phyloP scores from a whole-genome alignment of 2,888 invertebrate species.

The Latheticus oryzae region DNA sequence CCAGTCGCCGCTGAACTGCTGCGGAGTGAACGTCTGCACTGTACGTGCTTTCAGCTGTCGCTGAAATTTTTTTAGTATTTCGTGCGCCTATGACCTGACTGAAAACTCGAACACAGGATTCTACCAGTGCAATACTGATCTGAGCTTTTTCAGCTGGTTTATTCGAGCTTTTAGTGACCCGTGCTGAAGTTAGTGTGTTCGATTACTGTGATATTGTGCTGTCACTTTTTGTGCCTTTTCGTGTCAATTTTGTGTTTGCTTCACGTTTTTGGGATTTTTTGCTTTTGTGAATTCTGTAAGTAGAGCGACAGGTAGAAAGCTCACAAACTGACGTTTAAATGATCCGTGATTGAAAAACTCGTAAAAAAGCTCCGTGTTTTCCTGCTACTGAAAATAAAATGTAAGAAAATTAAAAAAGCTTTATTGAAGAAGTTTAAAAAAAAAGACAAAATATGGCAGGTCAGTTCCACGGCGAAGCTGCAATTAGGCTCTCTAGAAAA shows the following conservation, averaged over 20 bases:
- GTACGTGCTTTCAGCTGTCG: constrained; percentile 39
- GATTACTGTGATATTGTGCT: constrained; percentile 35
- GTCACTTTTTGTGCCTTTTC: constrained; percentile 33
- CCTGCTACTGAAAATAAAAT: no score
- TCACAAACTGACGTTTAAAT: constrained; percentile 33
- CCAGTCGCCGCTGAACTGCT: constrained; percentile 53
- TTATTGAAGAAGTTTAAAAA: not conserved
- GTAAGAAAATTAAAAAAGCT: constrained; percentile 3
- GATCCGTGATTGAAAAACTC: constrained; percentile 41
- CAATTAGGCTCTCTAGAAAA: not conserved
- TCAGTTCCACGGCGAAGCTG: no score
- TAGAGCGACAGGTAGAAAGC: constrained; percentile 18
- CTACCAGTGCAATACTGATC: constrained; percentile 8
- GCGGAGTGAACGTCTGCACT: constrained; percentile 48
- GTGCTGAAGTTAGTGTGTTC: constrained; percentile 27
- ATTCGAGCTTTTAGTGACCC: constrained; percentile 2
- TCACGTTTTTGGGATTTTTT: no score
- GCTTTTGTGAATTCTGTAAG: constrained; percentile 28
- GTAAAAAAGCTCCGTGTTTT: constrained; percentile 9
- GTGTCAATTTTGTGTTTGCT: constrained; percentile 35
- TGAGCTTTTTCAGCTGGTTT: constrained; percentile 20
- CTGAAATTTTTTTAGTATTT: not conserved
- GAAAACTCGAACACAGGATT: no score
- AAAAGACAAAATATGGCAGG: not conserved
- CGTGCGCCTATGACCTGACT: no score